Evolutionary conservation across 64 coral and sea anemone genomes (phyloP), one percentile per base, ranked within the genome.

Genomic region (Acropora tenuis): DNA sequence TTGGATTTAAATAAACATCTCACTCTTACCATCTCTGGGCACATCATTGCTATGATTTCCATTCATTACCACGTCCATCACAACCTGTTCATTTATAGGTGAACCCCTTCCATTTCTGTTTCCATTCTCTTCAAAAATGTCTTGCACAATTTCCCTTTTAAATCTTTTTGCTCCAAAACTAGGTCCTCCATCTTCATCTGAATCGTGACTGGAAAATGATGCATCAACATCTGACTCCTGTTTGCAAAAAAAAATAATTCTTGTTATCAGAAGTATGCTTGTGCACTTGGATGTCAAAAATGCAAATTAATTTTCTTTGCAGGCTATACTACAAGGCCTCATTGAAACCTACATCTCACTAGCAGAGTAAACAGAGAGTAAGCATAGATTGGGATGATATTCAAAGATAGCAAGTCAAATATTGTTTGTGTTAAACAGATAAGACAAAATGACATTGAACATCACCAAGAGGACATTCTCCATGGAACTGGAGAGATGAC

Each of bases 201-300:
- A 95, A 67, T 98, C 96, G 78, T 98, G 93, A 46, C 96, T 98
- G 12, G 96, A 98, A 5, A 98, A 93, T 49, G 96, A 98, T 63
- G 93, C 96, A 78, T 98, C 96, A 6, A 90, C 88, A 93, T 98
- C 96, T 74, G 96, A 95, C 41, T 84, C 80, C 80, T 84, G 44
- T 47, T 68, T 47, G 16, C 7, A 41, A 30, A 9, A 45, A 45
- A 55, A 55, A 30, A 19, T 20, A 74, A 74, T 46, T 1, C 41
- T 76, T 43, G 63, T 68, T 11, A 55, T 55, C 10, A 55, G 10
- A 55, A 5, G 3, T 55, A 10, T 55, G 30, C 30, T 30, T 30
- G 30, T 30, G 30, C 30, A 30, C 30, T 30, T 30, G 30, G 30
- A 30, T 30, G 30, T 30, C 30, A 30, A 30, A 30, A 30, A 30